Evolutionary conservation across 2,888 invertebrate genomes (phyloP).

Genomic region (Petrolisthes cinctipes): DNA sequence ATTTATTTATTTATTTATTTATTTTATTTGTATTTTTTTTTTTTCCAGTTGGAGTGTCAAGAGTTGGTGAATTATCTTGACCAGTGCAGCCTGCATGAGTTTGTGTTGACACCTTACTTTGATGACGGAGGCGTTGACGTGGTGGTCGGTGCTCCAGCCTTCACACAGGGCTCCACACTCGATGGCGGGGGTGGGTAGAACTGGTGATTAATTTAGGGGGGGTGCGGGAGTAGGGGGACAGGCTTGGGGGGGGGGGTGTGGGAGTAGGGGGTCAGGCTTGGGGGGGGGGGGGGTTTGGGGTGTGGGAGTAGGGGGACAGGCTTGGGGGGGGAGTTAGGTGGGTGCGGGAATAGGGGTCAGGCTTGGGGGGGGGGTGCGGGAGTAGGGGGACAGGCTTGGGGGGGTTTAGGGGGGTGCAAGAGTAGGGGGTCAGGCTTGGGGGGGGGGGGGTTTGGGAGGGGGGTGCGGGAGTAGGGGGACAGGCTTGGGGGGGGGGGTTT

Average conservation of each 20-base stretch:
- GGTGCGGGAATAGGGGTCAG: no score
- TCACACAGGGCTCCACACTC: background rate
- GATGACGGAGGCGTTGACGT: background rate
- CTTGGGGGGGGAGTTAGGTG: no score
- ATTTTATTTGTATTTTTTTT: background rate
- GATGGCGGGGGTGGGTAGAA: background rate
- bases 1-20: background rate
- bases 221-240: background rate
- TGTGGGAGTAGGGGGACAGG: background rate
- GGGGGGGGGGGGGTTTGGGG: background rate
- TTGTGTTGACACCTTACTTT: slow-evolving; percentile 15
- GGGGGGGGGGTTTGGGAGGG: no score
- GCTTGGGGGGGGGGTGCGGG: background rate
- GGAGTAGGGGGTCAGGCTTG: background rate
- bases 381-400: no score
- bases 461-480: background rate
- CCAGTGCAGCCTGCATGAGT: background rate
- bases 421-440: background rate
- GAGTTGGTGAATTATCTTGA: slow-evolving; percentile 10
- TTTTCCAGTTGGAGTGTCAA: background rate
- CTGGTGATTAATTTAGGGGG: background rate
- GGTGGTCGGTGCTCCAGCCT: background rate
- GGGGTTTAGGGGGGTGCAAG: background rate
- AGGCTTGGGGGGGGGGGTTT: background rate
- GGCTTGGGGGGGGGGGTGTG: background rate